Base-by-base conservation (phyloP, 2,888 invertebrate species). In the Bellardia bayeri region DNA sequence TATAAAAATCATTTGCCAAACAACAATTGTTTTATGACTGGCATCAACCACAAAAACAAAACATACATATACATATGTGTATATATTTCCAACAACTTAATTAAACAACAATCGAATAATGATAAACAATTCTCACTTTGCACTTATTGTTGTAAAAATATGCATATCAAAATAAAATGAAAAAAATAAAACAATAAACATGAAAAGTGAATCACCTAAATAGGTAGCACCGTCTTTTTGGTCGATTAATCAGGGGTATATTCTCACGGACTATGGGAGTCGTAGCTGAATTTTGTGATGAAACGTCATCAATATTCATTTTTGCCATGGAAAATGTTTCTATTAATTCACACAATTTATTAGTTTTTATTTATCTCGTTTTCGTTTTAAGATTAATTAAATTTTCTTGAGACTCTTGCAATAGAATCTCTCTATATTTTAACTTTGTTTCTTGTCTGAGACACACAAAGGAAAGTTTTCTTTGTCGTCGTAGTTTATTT, bases 201-300 rank as follows among this genome's bases (percentile, higher is more conserved):
- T 23, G 45, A 80, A 37, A 42, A 56, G n/a, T 94, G 93, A 93
- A 91, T 94, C 94, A 95, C 95, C 95, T 95, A 92, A 95, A 94
- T 93, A 95, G 94, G 90, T 94, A 94, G 92, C 95, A 95, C 91
- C 95, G 95, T 92, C 94, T 95, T 89, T 94, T 94, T 85, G 95
- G 94, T 92, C 96, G 96, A 90, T 95, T 95, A 92, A 96, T 95
- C 91, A 96, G 93, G 74, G 96, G 96, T 91, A 96, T 96, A 92
- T 96, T 96, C 93, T 96, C 96, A 95, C 96, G 92, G 54, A 86
- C 87, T 69, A 95, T 95, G 88, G 95, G 93, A 87, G 94, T 94
- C 90, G 94, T 94, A 85, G 94, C 94, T 88, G 94, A 94, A 91
- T 94, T 94, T 90, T 94, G 94, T 58, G 94, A 92, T 83, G 91